Evolutionary conservation across 2,888 invertebrate genomes (phyloP).

Genomic region (Palloptera scutellata): DNA sequence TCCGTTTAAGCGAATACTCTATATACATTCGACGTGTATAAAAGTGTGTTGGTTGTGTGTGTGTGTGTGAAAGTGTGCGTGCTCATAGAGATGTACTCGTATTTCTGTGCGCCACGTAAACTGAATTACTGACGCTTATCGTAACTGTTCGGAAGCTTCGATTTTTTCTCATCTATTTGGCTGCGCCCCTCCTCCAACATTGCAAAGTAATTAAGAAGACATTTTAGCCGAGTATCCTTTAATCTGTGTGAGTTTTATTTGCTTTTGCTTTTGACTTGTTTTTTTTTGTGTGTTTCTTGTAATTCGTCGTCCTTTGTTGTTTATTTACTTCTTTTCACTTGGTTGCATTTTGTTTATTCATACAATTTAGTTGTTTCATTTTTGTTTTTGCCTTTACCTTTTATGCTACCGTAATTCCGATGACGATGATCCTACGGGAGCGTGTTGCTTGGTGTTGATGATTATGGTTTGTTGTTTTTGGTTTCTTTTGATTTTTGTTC

Average conservation of each 20-base stretch:
- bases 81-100: neutral
- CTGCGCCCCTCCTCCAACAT: conserved; percentile 29
- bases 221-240: conserved; percentile 57
- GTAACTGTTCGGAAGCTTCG: conserved; percentile 24
- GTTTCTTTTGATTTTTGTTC: conserved; percentile 23
- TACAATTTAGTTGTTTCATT: neutral
- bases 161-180: neutral
- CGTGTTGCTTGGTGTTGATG: conserved; percentile 20
- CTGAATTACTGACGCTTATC: conserved; percentile 33
- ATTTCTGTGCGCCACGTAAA: conserved; percentile 17
- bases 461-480: conserved; percentile 19
- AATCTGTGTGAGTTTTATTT: conserved; percentile 46
- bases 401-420: neutral
- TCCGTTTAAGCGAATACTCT: conserved; percentile 16
- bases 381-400: conserved; percentile 6
- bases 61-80: neutral
- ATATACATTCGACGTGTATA: neutral
- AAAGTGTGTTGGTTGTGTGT: neutral
- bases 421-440: neutral
- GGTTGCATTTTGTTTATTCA: conserved; percentile 23
- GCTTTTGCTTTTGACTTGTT: conserved; percentile 38
- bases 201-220: conserved; percentile 58
- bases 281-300: conserved; percentile 23
- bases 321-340: conserved; percentile 11
- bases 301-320: neutral